These are phyloP conservation scores for Antennarius maculatus DNA, from an alignment of 2,797 vertebrate genomes.

Conservation along the genomic window DNA sequence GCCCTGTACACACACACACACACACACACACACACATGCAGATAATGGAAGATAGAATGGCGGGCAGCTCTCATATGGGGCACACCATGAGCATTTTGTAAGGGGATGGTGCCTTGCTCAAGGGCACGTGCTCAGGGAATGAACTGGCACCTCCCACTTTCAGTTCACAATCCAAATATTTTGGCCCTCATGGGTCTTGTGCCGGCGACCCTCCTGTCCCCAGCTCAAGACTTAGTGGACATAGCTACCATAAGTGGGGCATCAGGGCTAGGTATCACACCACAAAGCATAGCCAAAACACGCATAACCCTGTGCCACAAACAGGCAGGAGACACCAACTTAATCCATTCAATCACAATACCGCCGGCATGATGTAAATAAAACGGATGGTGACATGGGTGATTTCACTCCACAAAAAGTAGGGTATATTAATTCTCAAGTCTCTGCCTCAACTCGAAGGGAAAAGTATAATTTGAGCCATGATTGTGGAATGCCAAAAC, in stretches of 20 bases:
- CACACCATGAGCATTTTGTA: no score
- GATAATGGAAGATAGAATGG: no score
- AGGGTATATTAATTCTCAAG: conserved; percentile 36
- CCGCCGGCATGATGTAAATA: conserved; percentile 72
- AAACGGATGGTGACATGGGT: conserved; percentile 72
- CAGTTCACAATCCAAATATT: no score
- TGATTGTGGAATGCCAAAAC: neutral
- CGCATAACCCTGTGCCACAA: conserved; percentile 39
- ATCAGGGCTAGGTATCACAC: conserved; percentile 46
- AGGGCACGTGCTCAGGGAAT: no score
- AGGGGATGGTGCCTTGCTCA: no score
- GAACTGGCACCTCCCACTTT: no score
- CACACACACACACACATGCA: no score
- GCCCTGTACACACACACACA: no score
- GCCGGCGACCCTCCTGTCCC: no score
- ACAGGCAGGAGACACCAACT: conserved; percentile 56
- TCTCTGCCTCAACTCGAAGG: conserved; percentile 12
- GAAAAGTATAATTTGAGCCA: conserved; percentile 16
- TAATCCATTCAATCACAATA: conserved; percentile 59
- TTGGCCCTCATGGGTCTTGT: no score
- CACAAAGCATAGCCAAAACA: conserved; percentile 38
- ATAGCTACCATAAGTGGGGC: conserved; percentile 19
- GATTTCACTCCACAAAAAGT: conserved; percentile 60
- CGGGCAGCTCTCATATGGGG: no score
- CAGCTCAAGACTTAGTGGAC: no score